A percentile compares a stretch with the other conserved stretches of the same genome.
These are phyloP conservation scores for Papilio elwesi DNA, from an alignment of 2,888 invertebrate genomes.

Conservation along the genomic window DNA sequence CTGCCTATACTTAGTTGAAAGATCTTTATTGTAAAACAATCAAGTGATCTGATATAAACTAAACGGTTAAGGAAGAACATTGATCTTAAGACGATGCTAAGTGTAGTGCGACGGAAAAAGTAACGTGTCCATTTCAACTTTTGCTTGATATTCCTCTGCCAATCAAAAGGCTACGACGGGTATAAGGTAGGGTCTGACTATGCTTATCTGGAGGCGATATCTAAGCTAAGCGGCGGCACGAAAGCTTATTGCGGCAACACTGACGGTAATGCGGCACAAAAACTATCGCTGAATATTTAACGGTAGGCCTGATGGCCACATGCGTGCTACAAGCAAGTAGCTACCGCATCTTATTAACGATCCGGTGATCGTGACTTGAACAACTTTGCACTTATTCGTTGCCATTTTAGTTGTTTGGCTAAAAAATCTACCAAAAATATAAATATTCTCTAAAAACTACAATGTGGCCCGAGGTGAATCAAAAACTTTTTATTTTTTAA, in stretches of 20 bases:
- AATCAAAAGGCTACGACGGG: conserved; percentile 24
- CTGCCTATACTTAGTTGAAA: not conserved
- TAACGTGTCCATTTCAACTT: conserved; percentile 6
- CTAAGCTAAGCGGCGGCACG: conserved; percentile 38
- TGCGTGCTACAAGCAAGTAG: not conserved
- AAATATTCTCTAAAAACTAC: not conserved
- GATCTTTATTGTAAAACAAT: not conserved
- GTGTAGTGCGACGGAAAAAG: conserved; percentile 11
- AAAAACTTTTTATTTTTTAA: too few relatives aligned
- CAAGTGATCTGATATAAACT: conserved; percentile 10
- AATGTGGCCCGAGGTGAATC: too few relatives aligned
- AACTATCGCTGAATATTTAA: conserved; percentile 33
- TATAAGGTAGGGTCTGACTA: conserved; percentile 44
- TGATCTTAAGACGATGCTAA: conserved; percentile 16
- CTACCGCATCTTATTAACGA: not conserved
- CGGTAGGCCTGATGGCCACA: not conserved
- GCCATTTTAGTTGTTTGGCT: not conserved
- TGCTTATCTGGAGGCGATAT: conserved; percentile 55
- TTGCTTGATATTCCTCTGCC: conserved; percentile 12
- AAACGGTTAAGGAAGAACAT: conserved; percentile 14
- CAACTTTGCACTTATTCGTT: not conserved
- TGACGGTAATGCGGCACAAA: conserved; percentile 33
- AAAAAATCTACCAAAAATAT: too few relatives aligned
- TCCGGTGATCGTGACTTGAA: not conserved
- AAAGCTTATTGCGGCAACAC: conserved; percentile 23